Base-by-base conservation (phyloP, 2,888 invertebrate species). In the Ormyrus rosae region DNA sequence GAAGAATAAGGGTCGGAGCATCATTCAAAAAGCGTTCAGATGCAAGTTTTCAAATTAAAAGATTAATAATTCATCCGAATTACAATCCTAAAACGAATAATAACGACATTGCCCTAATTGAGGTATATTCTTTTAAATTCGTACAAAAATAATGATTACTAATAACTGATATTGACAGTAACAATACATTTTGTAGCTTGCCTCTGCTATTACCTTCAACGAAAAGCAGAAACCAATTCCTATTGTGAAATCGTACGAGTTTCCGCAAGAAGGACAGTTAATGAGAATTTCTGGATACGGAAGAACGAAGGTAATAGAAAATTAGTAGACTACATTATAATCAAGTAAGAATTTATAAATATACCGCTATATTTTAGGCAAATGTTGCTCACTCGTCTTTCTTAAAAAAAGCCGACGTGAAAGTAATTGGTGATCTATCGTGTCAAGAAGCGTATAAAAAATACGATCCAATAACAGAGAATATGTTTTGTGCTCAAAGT, bases 281-380 rank as follows among this genome's bases (percentile, higher is more conserved):
- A 67, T 80, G 64, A 58, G 50, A 34, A 65, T 80, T 48, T 61
- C 71, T 53, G 80, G 80, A 53, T 76, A 71, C 50, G 80, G 80
- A n/a, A 51, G 11, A 9, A 71, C 51, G 76, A 71, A 78, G 2
- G 81, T 73, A 55, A 10, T 58, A 13, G 45, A n/a, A n/a, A 56
- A 56, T 56, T 6, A 56, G 6, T n/a, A 9, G 7, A 50, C 56
- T 13, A 19, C 46, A 70, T 19, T 10, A 7, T 8, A n/a, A 11
- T 50, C 11, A 6, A 55, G 10, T 45, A n/a, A 5, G 11, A 11
- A 6, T 68, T 10, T 46, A 8, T 10, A 34, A 9, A 11, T 53
- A 11, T 53, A 45, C 13, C 46, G 7, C 4, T 0, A 6, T 11
- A 5, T 19, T 60, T 50, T 63, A n/a, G 61, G 13, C 9, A n/a